Conservation (phyloP, 2,797 vertebrate species). For the Rhinogobio ventralis region DNA sequence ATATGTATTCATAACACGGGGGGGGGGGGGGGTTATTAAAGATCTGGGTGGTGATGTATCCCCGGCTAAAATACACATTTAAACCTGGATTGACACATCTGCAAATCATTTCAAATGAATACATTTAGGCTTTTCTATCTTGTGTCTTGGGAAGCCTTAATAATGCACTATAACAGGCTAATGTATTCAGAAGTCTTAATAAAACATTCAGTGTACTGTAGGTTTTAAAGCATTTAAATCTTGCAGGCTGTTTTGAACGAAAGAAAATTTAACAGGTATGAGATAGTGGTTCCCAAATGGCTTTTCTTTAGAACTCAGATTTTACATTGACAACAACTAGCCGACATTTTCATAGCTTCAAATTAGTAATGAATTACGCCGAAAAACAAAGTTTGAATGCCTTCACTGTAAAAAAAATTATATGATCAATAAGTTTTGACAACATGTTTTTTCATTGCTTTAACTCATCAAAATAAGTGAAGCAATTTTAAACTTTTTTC, state of each 20-base stretch:
- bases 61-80: slow-evolving; percentile 12
- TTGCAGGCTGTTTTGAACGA: neutral
- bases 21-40: no score
- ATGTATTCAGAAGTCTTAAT: neutral
- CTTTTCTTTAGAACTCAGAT: neutral
- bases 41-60: slow-evolving; percentile 46
- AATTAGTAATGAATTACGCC: neutral
- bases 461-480: no score
- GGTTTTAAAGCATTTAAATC: neutral
- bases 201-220: neutral
- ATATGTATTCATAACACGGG: slow-evolving; percentile 40
- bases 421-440: neutral
- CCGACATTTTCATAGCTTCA: neutral
- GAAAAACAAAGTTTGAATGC: neutral
- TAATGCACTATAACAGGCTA: slow-evolving; percentile 1
- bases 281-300: neutral
- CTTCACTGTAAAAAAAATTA: neutral
- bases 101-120: slow-evolving; percentile 8
- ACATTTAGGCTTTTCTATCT: neutral
- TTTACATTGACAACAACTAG: slow-evolving; percentile 1
- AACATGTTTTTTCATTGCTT: no score
- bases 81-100: neutral
- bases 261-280: neutral
- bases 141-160: neutral
- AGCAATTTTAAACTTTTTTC: no score